Percentiles rank a stretch among this genome's conserved stretches.
phyloP scores from a whole-genome alignment of 2,797 vertebrate genomes.

The Apodemus agrarius region DNA sequence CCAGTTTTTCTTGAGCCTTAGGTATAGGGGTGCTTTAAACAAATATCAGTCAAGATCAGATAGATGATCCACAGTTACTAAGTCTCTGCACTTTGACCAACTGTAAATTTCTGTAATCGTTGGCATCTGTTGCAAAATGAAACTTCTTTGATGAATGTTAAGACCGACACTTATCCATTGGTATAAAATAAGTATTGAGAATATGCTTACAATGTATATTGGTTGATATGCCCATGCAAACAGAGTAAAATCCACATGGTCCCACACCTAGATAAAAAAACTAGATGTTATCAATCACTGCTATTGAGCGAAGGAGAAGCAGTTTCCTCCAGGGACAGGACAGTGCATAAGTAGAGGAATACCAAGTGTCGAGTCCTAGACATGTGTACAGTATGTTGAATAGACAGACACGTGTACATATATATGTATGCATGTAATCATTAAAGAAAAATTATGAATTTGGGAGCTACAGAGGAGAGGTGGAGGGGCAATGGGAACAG shows the following conservation, averaged over 20 bases:
- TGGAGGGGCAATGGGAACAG: neutral
- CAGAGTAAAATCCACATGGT: neutral
- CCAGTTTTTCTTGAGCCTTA: neutral
- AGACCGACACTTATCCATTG: neutral
- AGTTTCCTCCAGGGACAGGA: neutral
- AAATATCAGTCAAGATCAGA: neutral
- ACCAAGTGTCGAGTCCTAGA: neutral
- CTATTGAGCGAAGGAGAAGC: neutral
- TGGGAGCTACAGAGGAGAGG: neutral
- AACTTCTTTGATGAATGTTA: neutral
- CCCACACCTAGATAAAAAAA: neutral
- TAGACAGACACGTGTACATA: neutral
- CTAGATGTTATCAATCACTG: neutral
- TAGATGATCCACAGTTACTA: neutral
- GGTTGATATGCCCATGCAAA: neutral
- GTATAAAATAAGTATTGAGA: neutral
- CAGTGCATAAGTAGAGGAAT: neutral
- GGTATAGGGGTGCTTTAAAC: neutral
- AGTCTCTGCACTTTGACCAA: neutral
- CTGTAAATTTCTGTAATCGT: neutral
- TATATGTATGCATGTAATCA: neutral
- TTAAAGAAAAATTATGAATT: neutral
- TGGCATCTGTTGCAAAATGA: neutral
- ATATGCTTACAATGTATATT: neutral
- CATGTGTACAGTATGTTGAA: neutral